A percentile compares a stretch with the other conserved stretches of the same genome.
Evolutionary conservation across 1,140 invertebrate species (phyloP).

Genomic region (Nebria ingens): DNA sequence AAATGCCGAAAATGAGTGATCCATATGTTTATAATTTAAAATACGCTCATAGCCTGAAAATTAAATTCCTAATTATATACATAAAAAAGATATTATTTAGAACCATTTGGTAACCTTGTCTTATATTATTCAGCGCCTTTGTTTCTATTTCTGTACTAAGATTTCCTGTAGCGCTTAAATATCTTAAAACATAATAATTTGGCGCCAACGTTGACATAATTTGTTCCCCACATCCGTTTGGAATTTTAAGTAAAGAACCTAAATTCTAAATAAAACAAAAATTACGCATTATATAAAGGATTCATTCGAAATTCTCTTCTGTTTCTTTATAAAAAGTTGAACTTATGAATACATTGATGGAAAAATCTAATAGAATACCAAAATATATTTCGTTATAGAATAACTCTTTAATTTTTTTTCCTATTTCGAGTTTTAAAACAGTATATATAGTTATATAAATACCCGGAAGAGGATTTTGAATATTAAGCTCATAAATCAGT

Average conservation of each 20-base stretch:
- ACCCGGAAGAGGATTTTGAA: neutral
- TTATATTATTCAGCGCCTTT: conserved; percentile 53
- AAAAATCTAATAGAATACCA: too few species aligned
- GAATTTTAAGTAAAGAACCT: conserved; percentile 42
- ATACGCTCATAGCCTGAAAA: conserved; percentile 57
- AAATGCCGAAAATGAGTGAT: conserved; percentile 73
- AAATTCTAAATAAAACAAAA: conserved; percentile 44
- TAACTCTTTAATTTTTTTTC: too few species aligned
- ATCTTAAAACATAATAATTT: conserved; percentile 58
- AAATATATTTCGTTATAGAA: too few species aligned
- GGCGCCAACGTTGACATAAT: conserved; percentile 70
- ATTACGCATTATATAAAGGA: conserved; percentile 18
- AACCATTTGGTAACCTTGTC: conserved; percentile 42
- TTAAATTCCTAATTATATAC: conserved; percentile 8
- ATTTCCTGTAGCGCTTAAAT: conserved; percentile 44
- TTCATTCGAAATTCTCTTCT: conserved; percentile 16
- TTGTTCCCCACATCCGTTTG: conserved; percentile 65
- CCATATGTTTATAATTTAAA: conserved; percentile 54
- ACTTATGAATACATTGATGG: neutral
- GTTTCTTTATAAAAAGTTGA: conserved; percentile 1
- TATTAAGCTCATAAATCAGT: conserved; percentile 8
- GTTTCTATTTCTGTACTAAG: conserved; percentile 38
- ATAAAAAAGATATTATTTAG: conserved; percentile 12
- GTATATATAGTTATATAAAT: too few species aligned
- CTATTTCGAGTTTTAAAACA: too few species aligned